Base-by-base conservation (phyloP, 2,888 invertebrate species). In the Colostygia pectinataria region DNA sequence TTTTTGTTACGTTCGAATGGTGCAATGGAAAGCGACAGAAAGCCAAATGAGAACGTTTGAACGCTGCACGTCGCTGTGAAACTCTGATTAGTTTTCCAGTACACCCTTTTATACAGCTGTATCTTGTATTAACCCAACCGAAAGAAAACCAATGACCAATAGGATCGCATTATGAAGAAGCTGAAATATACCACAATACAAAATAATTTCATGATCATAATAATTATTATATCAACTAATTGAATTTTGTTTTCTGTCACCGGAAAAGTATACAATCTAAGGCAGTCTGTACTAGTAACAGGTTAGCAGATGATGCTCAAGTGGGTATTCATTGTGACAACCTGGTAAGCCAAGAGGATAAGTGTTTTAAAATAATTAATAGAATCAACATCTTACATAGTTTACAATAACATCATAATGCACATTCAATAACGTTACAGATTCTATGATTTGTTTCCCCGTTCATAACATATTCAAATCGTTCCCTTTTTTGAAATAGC, bases 41-140 rank as follows among this genome's bases (percentile, higher is more conserved):
- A 86, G 85, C 84, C 83, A 68, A 77, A 79, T 79, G 81, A 72
- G 76, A 76, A 72, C 74, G 70, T 71, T 74, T 69, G 68, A 64
- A 74, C 78, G 74, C 80, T 72, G 79, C 80, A 73, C 80, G 61
- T 78, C 81, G 71, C 75, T 72, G 71, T 63, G 73, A 63, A 29
- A 68, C 74, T 84, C 84, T 83, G 81, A 87, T 86, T 85, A 87
- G 83, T 88, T 90, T 51, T 89, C 89, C 89, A 88, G 75, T 86
- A 87, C 89, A 90, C 89, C 85, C 77, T 80, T 77, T 80, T 80
- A 72, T 77, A 86, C 85, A 89, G 88, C 86, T 90, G 90, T 90
- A 90, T 90, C 90, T 90, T 90, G 90, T 89, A 90, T 90, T 89
- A 89, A 89, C 89, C 89, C 88, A 90, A 90, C 88, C 88, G 81